Evolutionary conservation across 2,113 vertebrate genomes (phyloP).

Genomic region (Syngnathus typhle): DNA sequence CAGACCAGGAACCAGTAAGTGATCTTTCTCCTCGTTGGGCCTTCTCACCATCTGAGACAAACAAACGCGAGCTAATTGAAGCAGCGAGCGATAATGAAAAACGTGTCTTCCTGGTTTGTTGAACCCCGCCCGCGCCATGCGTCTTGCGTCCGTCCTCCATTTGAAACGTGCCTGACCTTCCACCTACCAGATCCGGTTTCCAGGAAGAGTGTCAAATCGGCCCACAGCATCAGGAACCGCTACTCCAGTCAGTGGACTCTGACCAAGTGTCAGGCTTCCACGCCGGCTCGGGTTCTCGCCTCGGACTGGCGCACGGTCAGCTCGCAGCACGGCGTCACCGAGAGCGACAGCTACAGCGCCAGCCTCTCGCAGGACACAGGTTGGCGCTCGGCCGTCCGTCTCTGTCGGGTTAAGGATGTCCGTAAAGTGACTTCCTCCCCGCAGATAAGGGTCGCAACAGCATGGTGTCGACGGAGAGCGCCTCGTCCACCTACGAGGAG

Average conservation of each 20-base stretch:
- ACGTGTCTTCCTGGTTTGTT: slow-evolving; percentile 7
- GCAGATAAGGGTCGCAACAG: slow-evolving; percentile 95
- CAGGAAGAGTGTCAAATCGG: slow-evolving; percentile 91
- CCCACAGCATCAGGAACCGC: slow-evolving; percentile 91
- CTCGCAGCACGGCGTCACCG: slow-evolving; percentile 94
- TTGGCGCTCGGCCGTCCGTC: slow-evolving; percentile 42
- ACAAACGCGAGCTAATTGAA: not conserved
- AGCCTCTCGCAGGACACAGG: slow-evolving; percentile 98
- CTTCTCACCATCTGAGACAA: slow-evolving; percentile 13
- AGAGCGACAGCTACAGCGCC: slow-evolving; percentile 98
- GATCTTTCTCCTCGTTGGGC: slow-evolving; percentile 9
- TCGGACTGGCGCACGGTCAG: slow-evolving; percentile 96
- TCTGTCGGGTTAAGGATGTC: not conserved
- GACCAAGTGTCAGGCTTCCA: slow-evolving; percentile 95
- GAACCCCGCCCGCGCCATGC: not conserved
- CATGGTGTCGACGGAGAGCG: slow-evolving; percentile 97
- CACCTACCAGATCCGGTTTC: slow-evolving; percentile 84
- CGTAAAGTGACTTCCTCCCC: not conserved
- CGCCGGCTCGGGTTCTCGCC: slow-evolving; percentile 89
- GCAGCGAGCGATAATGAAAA: not conserved
- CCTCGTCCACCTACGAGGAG: slow-evolving; percentile 93
- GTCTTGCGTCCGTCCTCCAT: not conserved
- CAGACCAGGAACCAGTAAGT: slow-evolving; percentile 94
- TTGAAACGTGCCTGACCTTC: slow-evolving; percentile 9
- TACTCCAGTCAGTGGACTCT: slow-evolving; percentile 99